These are phyloP conservation scores for Archegozetes longisetosus DNA, from an alignment of 1,140 invertebrate genomes.

Conservation along the genomic window DNA sequence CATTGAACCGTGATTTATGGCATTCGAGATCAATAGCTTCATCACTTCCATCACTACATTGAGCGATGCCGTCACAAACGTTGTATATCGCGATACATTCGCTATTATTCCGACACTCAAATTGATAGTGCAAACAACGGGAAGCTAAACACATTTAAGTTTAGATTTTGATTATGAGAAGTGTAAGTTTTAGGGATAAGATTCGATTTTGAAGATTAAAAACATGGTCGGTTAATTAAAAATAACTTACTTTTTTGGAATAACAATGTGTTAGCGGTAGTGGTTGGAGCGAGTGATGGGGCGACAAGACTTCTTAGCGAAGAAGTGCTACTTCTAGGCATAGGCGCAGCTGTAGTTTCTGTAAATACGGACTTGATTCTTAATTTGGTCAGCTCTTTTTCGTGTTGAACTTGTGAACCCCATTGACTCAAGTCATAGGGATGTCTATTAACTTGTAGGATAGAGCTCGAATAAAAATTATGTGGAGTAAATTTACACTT, in stretches of 20 bases:
- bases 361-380: constrained; percentile 29
- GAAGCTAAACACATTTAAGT: too few relatives aligned
- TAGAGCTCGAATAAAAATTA: constrained; percentile 70
- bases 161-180: too few relatives aligned
- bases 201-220: too few relatives aligned
- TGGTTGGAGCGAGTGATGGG: not conserved
- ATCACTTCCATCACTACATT: constrained; percentile 79
- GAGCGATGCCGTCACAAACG: constrained; percentile 76
- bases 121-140: constrained; percentile 46
- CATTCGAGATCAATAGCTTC: constrained; percentile 64
- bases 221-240: too few relatives aligned
- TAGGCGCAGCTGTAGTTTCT: not conserved
- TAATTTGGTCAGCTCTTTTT: constrained; percentile 56
- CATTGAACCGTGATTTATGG: constrained; percentile 25
- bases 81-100: constrained; percentile 93
- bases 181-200: too few relatives aligned
- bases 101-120: constrained; percentile 59
- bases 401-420: constrained; percentile 54
- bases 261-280: not conserved
- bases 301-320: not conserved
- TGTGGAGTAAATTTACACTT: constrained; percentile 81
- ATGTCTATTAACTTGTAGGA: constrained; percentile 47
- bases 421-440: constrained; percentile 47
- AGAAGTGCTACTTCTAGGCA: not conserved
- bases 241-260: not conserved